Evolutionary conservation across 53 echinoderm and acorn worm genomes (phyloP).

Genomic region (Astropecten irregularis): DNA sequence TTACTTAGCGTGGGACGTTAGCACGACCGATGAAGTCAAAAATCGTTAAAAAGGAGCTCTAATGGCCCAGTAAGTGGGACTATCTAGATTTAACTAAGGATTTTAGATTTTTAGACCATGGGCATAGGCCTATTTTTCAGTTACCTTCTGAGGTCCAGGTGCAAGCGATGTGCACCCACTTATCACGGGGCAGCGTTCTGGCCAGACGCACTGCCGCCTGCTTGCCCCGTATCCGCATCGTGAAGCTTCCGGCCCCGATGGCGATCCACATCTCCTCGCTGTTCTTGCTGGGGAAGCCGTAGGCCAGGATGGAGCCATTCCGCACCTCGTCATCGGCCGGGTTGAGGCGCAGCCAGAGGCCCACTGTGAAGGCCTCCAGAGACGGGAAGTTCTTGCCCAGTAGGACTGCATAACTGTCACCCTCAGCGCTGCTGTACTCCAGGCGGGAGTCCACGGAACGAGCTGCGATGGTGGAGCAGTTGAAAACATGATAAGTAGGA

Average conservation of each 20-base stretch:
- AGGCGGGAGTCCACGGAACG: slow-evolving; percentile 86
- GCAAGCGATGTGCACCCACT: slow-evolving; percentile 75
- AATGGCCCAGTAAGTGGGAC: too few species aligned
- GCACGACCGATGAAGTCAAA: too few species aligned
- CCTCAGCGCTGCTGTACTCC: slow-evolving; percentile 60
- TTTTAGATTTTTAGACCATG: too few species aligned
- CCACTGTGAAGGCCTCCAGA: slow-evolving; percentile 80
- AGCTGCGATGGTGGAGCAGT: slow-evolving; percentile 38
- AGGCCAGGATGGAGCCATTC: slow-evolving; percentile 71
- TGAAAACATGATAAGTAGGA: neutral
- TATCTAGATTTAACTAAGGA: too few species aligned
- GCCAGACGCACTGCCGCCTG: neutral
- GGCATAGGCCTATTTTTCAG: too few species aligned
- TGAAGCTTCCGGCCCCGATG: slow-evolving; percentile 50
- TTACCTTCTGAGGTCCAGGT: slow-evolving; percentile 61
- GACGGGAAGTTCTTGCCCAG: slow-evolving; percentile 88
- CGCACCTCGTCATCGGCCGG: slow-evolving; percentile 24
- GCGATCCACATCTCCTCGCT: slow-evolving; percentile 59
- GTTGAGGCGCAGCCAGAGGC: slow-evolving; percentile 76
- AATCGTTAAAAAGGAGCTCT: too few species aligned
- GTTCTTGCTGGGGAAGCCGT: slow-evolving; percentile 49
- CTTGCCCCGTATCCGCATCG: slow-evolving; percentile 26
- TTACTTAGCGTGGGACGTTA: too few species aligned
- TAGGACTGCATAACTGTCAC: slow-evolving; percentile 73
- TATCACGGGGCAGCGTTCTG: slow-evolving; percentile 18